Percentiles rank a stretch among this genome's conserved stretches.
These are phyloP conservation scores for Diplodus sargus DNA, from an alignment of 2,797 vertebrate species.

Conservation along the genomic window DNA sequence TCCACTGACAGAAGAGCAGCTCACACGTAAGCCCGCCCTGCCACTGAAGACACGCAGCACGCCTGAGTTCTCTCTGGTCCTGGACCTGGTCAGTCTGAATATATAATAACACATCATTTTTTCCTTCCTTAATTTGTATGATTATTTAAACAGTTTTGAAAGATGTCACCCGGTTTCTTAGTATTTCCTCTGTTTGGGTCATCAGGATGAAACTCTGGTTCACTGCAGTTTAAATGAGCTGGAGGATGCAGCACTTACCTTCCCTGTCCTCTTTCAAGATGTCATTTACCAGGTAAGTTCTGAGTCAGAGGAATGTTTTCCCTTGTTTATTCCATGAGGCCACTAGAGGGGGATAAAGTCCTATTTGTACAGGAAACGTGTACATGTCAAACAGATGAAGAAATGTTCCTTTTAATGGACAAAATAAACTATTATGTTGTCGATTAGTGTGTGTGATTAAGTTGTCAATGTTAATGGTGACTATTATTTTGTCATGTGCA, in stretches of 20 bases:
- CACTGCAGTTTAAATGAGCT: constrained; percentile 99
- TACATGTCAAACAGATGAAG: not conserved
- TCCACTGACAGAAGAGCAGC: constrained; percentile 97
- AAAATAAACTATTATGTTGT: not conserved
- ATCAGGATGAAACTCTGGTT: constrained; percentile 96
- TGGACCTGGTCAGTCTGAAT: constrained; percentile 91
- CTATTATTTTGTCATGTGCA: constrained; percentile 64
- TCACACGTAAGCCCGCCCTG: constrained; percentile 97
- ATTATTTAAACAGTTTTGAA: not conserved
- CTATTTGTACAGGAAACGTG: not conserved
- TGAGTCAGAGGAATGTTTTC: not conserved
- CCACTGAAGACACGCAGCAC: constrained; percentile 99
- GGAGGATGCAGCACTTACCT: constrained; percentile 98
- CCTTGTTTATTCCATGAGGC: not conserved
- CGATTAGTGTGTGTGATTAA: too few relatives aligned
- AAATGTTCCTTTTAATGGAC: not conserved
- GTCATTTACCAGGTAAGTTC: constrained; percentile 96
- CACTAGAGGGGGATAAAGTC: constrained; percentile 67
- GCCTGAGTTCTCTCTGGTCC: constrained; percentile 96
- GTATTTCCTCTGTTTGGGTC: not conserved
- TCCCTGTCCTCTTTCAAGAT: constrained; percentile 99
- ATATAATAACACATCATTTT: not conserved
- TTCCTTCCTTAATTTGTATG: not conserved
- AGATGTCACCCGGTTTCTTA: not conserved
- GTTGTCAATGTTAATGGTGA: not conserved